Conservation (phyloP, 2,888 invertebrate genomes). For the Lydus trimaculatus region DNA sequence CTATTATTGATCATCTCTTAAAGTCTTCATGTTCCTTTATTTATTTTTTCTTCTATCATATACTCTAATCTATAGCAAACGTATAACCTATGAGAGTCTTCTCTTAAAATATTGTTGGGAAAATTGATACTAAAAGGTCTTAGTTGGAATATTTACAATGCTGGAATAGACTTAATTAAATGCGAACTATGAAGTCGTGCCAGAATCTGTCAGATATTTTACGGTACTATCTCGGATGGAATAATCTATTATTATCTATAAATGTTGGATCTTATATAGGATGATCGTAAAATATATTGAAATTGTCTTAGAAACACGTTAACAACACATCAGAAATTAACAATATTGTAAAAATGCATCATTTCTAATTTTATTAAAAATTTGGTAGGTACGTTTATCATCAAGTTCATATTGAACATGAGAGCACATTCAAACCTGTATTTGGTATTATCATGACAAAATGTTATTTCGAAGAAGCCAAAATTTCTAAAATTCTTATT, state of each 20-base stretch:
- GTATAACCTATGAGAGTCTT: background rate
- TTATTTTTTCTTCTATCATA: background rate
- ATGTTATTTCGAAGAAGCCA: background rate
- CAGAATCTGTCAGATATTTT: conserved; percentile 11
- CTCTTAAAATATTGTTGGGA: conserved; percentile 12
- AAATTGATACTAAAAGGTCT: conserved; percentile 13
- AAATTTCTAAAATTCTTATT: background rate
- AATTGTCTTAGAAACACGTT: background rate
- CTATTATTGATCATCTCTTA: conserved; percentile 3
- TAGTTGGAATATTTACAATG: conserved; percentile 1
- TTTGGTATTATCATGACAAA: background rate
- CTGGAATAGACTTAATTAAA: conserved; percentile 12
- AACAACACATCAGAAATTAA: background rate
- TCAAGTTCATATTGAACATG: too few species aligned
- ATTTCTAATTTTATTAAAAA: too few species aligned
- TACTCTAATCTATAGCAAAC: conserved; percentile 4
- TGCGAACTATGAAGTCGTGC: conserved; percentile 15
- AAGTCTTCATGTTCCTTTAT: background rate
- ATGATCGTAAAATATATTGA: background rate
- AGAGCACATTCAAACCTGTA: too few species aligned
- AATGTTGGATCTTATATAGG: background rate
- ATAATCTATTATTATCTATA: conserved; percentile 15
- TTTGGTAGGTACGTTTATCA: too few species aligned
- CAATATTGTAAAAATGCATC: too few species aligned
- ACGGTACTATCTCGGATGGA: conserved; percentile 5